Evolutionary conservation across 1,140 invertebrate genomes (phyloP), one percentile per base, ranked within the genome.

Genomic region (Procambarus virginalis): DNA sequence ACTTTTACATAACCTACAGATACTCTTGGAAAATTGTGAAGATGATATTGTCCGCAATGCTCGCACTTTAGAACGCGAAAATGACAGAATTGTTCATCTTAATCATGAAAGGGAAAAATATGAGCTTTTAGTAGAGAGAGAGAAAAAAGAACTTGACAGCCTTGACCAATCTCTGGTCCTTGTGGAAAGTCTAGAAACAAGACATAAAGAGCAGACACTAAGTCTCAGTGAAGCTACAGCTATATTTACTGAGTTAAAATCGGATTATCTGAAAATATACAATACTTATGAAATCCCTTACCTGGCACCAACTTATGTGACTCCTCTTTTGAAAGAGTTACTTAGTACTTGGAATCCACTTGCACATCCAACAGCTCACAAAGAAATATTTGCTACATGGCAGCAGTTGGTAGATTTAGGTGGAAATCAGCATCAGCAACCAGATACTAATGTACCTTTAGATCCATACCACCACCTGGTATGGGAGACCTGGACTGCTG

Each of bases 21-120:
- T 99, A 20, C 94, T 99, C 70, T 96, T 99, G 3, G 97, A 98
- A 88, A 96, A 98, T 94, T 97, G 97, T 90, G 98, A 99, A 94
- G 97, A 99, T 94, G 96, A 99, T 93, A 99, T 99, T 80, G 97
- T 99, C 58, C 95, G 96, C 92, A 98, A 98, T 93, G 97, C 99
- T 91, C 95, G 96, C 80, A 96, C 96, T 93, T 95, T 97, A 49
- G 95, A 96, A 20, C 95, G 96, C 93, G 95, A 97, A 14, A 95
- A 96, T 91, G 98, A 99, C 93, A 95, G 96, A 91, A 95, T 97
- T 9, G 95, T 97, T 0, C 96, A 96, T 4, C 94, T 99, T 14
- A 96, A 97, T 92, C 95, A 97, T 90, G 98, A 99, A 93, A 94
- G 97, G 64, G 95, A 96, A 60, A 95, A 95, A 88, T 94, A 98